These are phyloP conservation scores for Nesometra sesokonis DNA, from an alignment of 35 echinoderm and acorn worm genomes.

Conservation along the genomic window DNA sequence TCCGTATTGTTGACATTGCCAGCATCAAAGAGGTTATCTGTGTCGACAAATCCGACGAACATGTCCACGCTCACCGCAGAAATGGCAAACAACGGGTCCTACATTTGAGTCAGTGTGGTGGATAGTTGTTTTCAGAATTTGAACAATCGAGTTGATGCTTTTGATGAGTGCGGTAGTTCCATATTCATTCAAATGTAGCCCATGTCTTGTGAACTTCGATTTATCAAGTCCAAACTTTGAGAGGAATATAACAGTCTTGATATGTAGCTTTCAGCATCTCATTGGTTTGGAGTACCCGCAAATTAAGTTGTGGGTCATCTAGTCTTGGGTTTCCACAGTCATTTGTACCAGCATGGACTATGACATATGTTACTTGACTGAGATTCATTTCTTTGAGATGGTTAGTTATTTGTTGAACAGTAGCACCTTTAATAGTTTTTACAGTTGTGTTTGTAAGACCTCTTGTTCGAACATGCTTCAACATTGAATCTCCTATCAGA, in stretches of 20 bases:
- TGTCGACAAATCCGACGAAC: background rate
- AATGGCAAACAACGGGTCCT: background rate
- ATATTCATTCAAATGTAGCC: background rate
- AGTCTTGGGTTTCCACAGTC: background rate
- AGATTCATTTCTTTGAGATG: background rate
- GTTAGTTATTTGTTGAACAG: background rate
- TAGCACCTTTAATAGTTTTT: background rate
- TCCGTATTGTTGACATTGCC: no score
- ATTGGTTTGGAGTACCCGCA: background rate
- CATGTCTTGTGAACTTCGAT: background rate
- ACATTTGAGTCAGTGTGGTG: background rate
- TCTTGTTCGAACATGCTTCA: background rate
- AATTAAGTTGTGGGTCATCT: background rate
- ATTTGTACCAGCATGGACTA: background rate
- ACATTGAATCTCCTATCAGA: background rate
- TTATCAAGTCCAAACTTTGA: background rate
- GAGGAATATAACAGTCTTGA: background rate
- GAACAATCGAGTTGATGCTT: background rate
- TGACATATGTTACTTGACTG: background rate
- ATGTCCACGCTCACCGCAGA: background rate
- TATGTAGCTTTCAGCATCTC: background rate
- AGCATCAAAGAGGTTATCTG: no score
- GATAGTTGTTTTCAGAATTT: background rate
- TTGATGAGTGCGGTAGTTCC: background rate
- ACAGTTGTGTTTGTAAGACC: background rate